These are phyloP conservation scores for Mycteria americana DNA, from an alignment of 2,797 vertebrate genomes.

Conservation along the genomic window DNA sequence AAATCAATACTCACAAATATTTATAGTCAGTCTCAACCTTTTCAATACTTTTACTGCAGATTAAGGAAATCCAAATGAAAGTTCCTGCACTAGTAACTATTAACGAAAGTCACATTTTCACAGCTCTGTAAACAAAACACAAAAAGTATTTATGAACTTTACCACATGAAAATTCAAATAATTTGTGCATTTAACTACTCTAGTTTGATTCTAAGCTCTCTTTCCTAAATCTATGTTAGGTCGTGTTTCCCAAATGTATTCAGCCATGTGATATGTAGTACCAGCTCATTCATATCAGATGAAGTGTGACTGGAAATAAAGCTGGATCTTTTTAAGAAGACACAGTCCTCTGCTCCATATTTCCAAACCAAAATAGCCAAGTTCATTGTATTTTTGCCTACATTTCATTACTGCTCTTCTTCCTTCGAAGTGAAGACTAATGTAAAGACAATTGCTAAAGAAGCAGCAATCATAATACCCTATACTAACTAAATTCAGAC, in stretches of 20 bases:
- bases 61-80: neutral
- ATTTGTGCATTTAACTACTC: neutral
- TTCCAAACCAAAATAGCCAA: constrained; percentile 69
- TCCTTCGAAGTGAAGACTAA: constrained; percentile 69
- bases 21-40: neutral
- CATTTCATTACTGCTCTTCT: constrained; percentile 63
- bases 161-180: neutral
- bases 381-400: constrained; percentile 66
- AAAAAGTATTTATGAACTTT: neutral
- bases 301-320: constrained; percentile 74
- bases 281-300: constrained; percentile 69
- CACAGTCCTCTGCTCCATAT: constrained; percentile 55
- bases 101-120: neutral
- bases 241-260: constrained; percentile 66
- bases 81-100: neutral
- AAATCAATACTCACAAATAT: neutral
- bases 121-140: neutral
- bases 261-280: constrained; percentile 59
- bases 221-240: constrained; percentile 51
- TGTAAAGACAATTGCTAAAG: constrained; percentile 69
- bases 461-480: constrained; percentile 70
- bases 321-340: constrained; percentile 59
- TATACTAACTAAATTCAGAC: constrained; percentile 72
- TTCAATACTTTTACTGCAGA: neutral
- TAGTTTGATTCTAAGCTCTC: neutral